Conservation (phyloP, 2,797 vertebrate species). For the Xerus rutilus region DNA sequence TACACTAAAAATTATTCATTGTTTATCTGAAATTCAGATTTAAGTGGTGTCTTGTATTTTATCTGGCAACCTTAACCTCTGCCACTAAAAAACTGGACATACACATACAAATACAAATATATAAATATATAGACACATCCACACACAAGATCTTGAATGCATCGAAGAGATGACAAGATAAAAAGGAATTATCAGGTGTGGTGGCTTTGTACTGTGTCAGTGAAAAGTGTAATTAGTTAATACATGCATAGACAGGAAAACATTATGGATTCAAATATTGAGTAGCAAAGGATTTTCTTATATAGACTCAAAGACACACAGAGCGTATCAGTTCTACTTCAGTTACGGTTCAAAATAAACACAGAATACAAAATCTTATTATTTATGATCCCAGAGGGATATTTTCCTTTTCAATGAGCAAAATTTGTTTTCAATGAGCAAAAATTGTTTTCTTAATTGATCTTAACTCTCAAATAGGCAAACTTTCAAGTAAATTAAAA, state of each 20-base stretch:
- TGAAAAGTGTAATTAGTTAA: not conserved
- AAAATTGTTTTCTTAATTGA: not conserved
- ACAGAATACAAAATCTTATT: not conserved
- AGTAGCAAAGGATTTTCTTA: slow-evolving; percentile 1
- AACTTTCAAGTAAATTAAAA: not conserved
- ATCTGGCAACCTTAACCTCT: not conserved
- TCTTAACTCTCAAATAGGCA: not conserved
- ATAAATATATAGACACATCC: not conserved
- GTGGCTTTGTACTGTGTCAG: not conserved
- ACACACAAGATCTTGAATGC: not conserved
- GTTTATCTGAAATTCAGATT: slow-evolving; percentile 1
- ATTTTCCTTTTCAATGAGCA: not conserved
- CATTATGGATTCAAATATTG: not conserved
- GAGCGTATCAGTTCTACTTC: not conserved
- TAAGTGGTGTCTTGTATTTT: not conserved
- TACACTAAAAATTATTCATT: not conserved
- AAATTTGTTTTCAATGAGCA: not conserved
- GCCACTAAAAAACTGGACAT: not conserved
- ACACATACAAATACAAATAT: not conserved
- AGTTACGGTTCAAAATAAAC: not conserved
- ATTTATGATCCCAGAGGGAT: not conserved
- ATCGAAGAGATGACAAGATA: not conserved
- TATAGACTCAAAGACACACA: not conserved
- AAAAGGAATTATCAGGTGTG: not conserved
- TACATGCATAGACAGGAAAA: not conserved